Conservation (phyloP, 2,113 vertebrate species). For the Apus apus region DNA sequence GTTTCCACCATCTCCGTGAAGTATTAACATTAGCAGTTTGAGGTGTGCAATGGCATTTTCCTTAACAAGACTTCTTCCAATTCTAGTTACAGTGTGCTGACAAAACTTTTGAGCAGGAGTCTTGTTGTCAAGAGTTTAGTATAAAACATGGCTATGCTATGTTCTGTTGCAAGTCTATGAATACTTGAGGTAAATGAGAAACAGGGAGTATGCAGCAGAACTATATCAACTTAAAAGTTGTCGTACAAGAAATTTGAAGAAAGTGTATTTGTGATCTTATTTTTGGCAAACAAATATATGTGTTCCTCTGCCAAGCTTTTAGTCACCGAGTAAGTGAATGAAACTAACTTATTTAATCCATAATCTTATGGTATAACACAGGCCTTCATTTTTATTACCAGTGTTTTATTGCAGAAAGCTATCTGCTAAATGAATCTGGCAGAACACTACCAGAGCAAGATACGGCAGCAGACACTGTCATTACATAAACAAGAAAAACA, state of each 20-base stretch:
- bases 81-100: neutral
- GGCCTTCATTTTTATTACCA: neutral
- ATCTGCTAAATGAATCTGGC: neutral
- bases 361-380: neutral
- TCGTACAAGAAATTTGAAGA: neutral
- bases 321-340: neutral
- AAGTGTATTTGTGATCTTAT: neutral
- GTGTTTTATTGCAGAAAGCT: neutral
- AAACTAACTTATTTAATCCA: neutral
- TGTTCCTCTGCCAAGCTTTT: neutral
- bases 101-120: neutral
- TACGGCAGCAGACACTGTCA: rapidly evolving
- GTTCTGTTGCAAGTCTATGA: neutral
- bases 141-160: neutral
- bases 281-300: neutral
- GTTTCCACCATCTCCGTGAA: neutral
- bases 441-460: neutral
- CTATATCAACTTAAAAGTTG: neutral
- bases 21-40: neutral
- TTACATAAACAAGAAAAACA: neutral
- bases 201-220: neutral
- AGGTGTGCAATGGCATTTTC: neutral
- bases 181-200: neutral
- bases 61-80: neutral
- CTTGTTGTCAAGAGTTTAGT: neutral